These are phyloP conservation scores for Tricholauxania praeusta DNA, from an alignment of 2,888 invertebrate genomes.

Conservation along the genomic window DNA sequence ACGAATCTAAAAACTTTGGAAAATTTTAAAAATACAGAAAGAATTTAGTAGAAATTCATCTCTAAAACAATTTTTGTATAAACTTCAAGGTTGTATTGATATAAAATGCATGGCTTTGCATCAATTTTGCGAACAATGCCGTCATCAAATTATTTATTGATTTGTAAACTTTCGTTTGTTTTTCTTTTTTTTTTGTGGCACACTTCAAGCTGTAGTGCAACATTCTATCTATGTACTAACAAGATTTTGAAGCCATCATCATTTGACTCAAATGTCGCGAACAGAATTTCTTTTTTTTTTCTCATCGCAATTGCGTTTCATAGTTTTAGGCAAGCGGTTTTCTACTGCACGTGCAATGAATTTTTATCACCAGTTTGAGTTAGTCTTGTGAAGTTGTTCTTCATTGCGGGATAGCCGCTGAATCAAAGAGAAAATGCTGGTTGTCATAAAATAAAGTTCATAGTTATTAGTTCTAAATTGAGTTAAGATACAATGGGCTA, in stretches of 20 bases:
- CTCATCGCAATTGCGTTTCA: background rate
- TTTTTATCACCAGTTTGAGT: background rate
- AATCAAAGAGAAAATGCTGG: too few species aligned
- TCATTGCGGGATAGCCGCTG: too few species aligned
- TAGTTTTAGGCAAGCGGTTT: slow-evolving; percentile 22
- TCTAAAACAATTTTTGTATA: too few species aligned
- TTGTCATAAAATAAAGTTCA: too few species aligned
- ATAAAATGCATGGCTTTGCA: background rate
- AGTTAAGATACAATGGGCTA: too few species aligned
- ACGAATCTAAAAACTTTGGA: too few species aligned
- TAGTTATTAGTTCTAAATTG: too few species aligned
- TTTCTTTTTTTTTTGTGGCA: slow-evolving; percentile 11
- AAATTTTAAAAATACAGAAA: too few species aligned
- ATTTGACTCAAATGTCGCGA: slow-evolving; percentile 7
- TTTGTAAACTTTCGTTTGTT: slow-evolving; percentile 22
- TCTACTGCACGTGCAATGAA: slow-evolving; percentile 29
- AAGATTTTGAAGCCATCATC: background rate
- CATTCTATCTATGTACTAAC: background rate
- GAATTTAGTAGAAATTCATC: too few species aligned
- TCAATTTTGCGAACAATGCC: background rate
- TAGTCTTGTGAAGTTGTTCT: background rate
- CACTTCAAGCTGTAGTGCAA: background rate
- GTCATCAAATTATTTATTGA: background rate
- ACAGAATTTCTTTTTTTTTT: slow-evolving; percentile 19
- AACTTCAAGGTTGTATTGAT: too few species aligned